Base-by-base conservation (phyloP, 1,140 invertebrate species). In the Eumaeus atala region DNA sequence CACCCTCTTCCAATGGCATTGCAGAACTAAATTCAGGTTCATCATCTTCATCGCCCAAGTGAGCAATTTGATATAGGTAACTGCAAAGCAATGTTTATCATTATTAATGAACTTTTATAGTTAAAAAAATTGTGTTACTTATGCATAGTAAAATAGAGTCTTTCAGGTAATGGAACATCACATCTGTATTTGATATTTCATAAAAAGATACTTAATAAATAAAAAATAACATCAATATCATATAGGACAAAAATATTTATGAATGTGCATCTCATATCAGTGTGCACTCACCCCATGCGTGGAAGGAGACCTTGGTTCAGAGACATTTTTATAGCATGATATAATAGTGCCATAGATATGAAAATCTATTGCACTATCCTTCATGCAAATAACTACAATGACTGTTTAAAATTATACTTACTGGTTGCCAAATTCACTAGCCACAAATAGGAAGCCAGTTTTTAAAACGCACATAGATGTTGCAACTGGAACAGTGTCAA, bases 391-490 rank as follows among this genome's bases (percentile, higher is more conserved):
- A 37, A 59, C 16, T 42, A 9, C 17, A 8, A 37, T 14, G 9
- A 18, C n/a, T n/a, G n/a, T n/a, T n/a, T n/a, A 53, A 4, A 48
- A 54, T 8, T 37, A 44, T 62, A 95, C 95, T 95, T 91, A 98
- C 96, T 99, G 98, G 88, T 99, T 99, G 64, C 98, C 98, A 93
- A 99, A 99, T 90, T 99, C 98, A 47, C 96, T 96, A 4, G 97
- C 98, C 8, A 99, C 95, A 89, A 99, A 99, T 0, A 99, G 88
- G 77, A 99, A 99, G 4, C 98, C 98, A 57, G 98, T 99, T 83
- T 99, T 99, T 6, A 99, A 84, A 17, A 99, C 98, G 90, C 97
- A 99, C 95, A 99, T 95, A 1, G 96, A 92, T 1, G 95, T 91
- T 0, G 98, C 96, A 4, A 98, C 96, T 12, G 98, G 97, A 3